These are phyloP conservation scores for Tinamus guttatus DNA, from an alignment of 2,113 vertebrate species.

Conservation along the genomic window DNA sequence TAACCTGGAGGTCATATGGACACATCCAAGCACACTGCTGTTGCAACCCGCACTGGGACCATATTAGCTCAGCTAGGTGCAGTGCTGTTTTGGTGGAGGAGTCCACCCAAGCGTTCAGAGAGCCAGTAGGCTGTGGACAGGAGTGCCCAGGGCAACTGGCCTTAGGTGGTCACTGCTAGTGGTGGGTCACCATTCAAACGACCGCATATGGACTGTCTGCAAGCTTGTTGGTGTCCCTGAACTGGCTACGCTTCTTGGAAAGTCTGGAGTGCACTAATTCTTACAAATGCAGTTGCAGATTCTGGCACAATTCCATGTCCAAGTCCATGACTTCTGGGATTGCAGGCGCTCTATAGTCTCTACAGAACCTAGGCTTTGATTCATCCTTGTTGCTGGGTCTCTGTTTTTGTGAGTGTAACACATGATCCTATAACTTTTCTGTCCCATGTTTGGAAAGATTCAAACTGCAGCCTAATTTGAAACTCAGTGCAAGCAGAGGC, in stretches of 20 bases:
- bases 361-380: neutral
- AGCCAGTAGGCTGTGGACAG: neutral
- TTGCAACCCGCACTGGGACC: neutral
- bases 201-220: constrained; percentile 48
- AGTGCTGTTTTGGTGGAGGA: neutral
- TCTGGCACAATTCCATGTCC: constrained; percentile 21
- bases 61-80: neutral
- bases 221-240: constrained; percentile 10
- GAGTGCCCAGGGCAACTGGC: neutral
- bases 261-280: constrained; percentile 9
- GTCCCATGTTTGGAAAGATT: neutral
- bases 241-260: neutral
- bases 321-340: neutral
- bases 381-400: neutral
- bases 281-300: neutral
- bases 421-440: neutral
- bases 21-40: neutral
- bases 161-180: neutral
- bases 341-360: neutral
- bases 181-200: neutral
- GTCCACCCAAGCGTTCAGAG: neutral
- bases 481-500: neutral
- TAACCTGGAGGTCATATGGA: neutral
- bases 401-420: neutral
- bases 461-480: neutral